Evolutionary conservation across 1,140 invertebrate species (phyloP).

Genomic region (Fopius arisanus): DNA sequence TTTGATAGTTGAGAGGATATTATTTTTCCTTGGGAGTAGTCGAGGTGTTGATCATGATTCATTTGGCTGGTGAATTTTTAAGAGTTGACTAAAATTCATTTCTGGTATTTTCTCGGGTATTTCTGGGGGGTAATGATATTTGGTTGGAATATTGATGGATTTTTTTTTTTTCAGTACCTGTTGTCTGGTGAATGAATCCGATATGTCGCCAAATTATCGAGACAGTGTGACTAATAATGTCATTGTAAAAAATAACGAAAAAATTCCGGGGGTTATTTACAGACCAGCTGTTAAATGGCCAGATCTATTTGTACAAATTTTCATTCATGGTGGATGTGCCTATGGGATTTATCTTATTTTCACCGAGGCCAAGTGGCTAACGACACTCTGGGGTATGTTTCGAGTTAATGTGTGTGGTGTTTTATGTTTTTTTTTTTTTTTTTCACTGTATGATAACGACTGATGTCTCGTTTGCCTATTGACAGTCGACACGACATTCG

Average conservation of each 20-base stretch:
- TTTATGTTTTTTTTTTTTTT: too few species aligned
- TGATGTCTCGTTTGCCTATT: too few species aligned
- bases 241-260: neutral
- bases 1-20: too few species aligned
- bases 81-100: too few species aligned
- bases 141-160: too few species aligned
- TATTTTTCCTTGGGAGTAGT: too few species aligned
- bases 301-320: constrained; percentile 72
- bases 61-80: too few species aligned
- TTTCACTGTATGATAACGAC: too few species aligned
- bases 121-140: too few species aligned
- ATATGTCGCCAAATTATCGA: neutral
- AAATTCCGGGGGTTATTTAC: constrained; percentile 52
- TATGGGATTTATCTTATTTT: constrained; percentile 76
- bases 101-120: too few species aligned
- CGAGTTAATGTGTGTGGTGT: neutral
- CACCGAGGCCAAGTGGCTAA: constrained; percentile 71
- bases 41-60: too few species aligned
- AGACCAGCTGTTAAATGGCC: constrained; percentile 73
- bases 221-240: neutral
- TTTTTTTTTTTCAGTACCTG: neutral
- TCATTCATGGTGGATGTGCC: constrained; percentile 73
- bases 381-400: constrained; percentile 77
- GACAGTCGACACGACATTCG: too few species aligned
- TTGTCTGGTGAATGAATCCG: neutral